These are phyloP conservation scores for Picathartes gymnocephalus DNA, from an alignment of 2,113 vertebrate species.

Conservation along the genomic window DNA sequence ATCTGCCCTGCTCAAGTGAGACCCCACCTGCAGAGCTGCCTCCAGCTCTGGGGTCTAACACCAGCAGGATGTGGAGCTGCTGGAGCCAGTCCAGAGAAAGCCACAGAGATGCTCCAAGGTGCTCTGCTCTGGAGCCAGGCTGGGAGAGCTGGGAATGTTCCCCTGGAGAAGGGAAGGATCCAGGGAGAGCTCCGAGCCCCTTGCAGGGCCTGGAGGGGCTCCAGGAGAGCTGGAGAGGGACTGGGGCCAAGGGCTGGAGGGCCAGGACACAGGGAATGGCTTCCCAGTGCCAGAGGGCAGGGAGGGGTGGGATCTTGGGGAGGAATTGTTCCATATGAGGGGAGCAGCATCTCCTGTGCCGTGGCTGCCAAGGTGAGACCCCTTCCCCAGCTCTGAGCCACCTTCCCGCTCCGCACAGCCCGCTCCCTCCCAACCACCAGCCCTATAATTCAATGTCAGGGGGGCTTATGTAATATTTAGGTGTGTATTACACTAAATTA, in stretches of 20 bases:
- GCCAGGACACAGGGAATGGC: not conserved
- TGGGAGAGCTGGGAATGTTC: not conserved
- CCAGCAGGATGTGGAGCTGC: not conserved
- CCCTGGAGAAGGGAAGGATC: not conserved
- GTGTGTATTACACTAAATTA: slow-evolving; percentile 76
- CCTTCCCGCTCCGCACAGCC: not conserved
- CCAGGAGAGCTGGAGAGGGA: not conserved
- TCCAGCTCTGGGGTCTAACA: not conserved
- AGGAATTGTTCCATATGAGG: accelerated
- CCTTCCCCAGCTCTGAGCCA: not conserved
- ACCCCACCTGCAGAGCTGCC: not conserved
- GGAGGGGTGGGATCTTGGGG: accelerated
- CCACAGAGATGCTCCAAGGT: not conserved
- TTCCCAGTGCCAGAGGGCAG: not conserved
- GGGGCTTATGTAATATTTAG: slow-evolving; percentile 78
- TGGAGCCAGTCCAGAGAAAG: not conserved
- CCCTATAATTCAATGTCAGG: slow-evolving; percentile 75
- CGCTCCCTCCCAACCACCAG: not conserved
- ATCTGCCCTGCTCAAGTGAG: not conserved
- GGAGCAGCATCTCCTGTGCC: not conserved
- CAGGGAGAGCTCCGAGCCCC: not conserved
- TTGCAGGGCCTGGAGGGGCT: not conserved
- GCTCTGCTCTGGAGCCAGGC: not conserved
- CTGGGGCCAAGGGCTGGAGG: not conserved
- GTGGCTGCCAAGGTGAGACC: not conserved